Base-by-base conservation (phyloP, 2,797 vertebrate species). In the Enteromius afrohamiltoni region DNA sequence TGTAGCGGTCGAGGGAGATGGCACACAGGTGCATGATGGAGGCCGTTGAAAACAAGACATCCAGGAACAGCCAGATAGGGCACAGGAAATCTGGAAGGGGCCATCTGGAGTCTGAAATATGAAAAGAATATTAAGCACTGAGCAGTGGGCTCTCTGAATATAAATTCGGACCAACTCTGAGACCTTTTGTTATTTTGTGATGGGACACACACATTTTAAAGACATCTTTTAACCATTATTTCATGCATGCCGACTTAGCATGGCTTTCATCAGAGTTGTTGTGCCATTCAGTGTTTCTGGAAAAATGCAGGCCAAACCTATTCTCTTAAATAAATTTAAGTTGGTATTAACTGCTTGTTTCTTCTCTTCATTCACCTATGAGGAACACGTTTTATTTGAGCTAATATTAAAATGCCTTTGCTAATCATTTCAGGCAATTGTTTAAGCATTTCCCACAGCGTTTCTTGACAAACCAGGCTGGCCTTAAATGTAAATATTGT, bases 21-120 rank as follows among this genome's bases (percentile, higher is more conserved):
- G 98, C 98, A 45, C 98, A 99, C 82, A 99, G 95, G 86, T 99
- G 98, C 96, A 99, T 98, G 90, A 99, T 99, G 87, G 98, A 99
- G 34, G 98, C 97, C 0, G 98, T 99, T 83, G 98, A 99, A 91
- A 99, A 99, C 88, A 99, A 95, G 89, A 99, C 97, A 0, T 99
- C 98, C 26, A 99, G 95, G 90, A 99, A 99, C 87, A 99, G 93
- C 98, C 98, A 99, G 87, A 97, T 95, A 1, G 98, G 97, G 85
- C 98, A 99, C 83, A 99, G 92, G 85, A 94, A 95, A 64, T 95
- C 93, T 6, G 97, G 97, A 82, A 99, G 93, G 88, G 97, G 98
- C 98, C 98, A 99, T 45, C 80, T 91, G 9, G 96, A 95, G 89
- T 97, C 97, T 99, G 93, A 89, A 94, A 95, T 68, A 92, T n/a